phyloP scores from a whole-genome alignment of 2,113 vertebrate species.

The Apteryx mantelli region DNA sequence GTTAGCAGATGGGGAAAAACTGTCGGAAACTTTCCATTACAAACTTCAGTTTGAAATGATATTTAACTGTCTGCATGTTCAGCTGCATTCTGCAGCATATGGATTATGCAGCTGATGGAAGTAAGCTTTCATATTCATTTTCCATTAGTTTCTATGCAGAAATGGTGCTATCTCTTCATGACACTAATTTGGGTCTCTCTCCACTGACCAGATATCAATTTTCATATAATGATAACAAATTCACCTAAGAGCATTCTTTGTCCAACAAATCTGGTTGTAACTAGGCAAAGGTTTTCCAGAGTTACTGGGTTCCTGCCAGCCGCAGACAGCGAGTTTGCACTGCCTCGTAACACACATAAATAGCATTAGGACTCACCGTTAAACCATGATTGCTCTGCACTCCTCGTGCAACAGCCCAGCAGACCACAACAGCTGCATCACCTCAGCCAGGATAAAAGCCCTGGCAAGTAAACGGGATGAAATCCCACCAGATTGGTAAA shows the following conservation, averaged over 20 bases:
- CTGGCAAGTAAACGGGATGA: neutral
- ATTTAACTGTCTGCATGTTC: neutral
- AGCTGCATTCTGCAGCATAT: neutral
- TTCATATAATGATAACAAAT: neutral
- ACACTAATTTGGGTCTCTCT: neutral
- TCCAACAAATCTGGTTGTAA: neutral
- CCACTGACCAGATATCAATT: neutral
- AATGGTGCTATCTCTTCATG: neutral
- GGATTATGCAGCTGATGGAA: neutral
- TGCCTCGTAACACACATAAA: neutral
- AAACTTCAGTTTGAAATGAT: neutral
- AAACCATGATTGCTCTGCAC: neutral
- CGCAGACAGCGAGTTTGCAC: neutral
- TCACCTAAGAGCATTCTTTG: neutral
- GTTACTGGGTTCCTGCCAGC: neutral
- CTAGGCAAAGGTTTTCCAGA: neutral
- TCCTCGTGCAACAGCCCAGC: too few relatives aligned
- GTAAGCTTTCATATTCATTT: neutral
- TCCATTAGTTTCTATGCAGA: neutral
- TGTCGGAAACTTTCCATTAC: too few relatives aligned
- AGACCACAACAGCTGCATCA: neutral
- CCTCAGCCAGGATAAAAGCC: neutral
- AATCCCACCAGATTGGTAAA: neutral
- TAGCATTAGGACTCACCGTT: neutral
- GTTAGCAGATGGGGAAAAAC: too few relatives aligned